Evolutionary conservation across 2,113 vertebrate genomes (phyloP).

Genomic region (Clupea harengus): DNA sequence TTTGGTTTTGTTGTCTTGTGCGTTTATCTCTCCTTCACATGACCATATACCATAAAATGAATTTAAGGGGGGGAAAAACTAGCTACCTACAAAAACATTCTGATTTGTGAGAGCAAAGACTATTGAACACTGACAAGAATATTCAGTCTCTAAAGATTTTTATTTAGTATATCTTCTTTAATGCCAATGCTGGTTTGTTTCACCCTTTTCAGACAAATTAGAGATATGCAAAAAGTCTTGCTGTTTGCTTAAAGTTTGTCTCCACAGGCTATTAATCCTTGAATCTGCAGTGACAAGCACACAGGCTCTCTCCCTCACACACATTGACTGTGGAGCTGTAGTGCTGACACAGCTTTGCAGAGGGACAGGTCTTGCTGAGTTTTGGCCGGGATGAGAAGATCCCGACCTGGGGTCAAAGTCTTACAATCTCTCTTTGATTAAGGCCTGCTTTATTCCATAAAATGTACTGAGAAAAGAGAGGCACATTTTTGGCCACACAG

Average conservation of each 20-base stretch:
- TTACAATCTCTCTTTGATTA: conserved; percentile 39
- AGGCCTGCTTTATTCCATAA: conserved; percentile 23
- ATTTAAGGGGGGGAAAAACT: neutral
- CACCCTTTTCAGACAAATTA: conserved; percentile 50
- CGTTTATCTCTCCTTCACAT: neutral
- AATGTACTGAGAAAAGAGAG: neutral
- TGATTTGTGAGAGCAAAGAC: neutral
- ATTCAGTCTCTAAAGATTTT: neutral
- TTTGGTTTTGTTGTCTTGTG: neutral
- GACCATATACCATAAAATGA: neutral
- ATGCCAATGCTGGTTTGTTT: conserved; percentile 50
- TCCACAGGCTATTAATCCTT: conserved; percentile 70
- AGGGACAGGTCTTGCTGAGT: conserved; percentile 51
- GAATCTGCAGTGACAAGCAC: conserved; percentile 52
- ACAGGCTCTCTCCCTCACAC: conserved; percentile 39
- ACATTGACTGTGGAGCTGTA: conserved; percentile 44
- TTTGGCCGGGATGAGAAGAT: conserved; percentile 54
- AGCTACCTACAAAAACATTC: neutral
- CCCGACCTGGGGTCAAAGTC: conserved; percentile 57
- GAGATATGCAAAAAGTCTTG: conserved; percentile 62
- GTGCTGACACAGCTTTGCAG: conserved; percentile 47
- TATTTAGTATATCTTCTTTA: conserved; percentile 34
- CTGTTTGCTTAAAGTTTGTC: conserved; percentile 63
- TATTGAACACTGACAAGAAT: too few species aligned
- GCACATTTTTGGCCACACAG: neutral